Conservation (phyloP, 2,888 invertebrate genomes). For the Biston betularia region DNA sequence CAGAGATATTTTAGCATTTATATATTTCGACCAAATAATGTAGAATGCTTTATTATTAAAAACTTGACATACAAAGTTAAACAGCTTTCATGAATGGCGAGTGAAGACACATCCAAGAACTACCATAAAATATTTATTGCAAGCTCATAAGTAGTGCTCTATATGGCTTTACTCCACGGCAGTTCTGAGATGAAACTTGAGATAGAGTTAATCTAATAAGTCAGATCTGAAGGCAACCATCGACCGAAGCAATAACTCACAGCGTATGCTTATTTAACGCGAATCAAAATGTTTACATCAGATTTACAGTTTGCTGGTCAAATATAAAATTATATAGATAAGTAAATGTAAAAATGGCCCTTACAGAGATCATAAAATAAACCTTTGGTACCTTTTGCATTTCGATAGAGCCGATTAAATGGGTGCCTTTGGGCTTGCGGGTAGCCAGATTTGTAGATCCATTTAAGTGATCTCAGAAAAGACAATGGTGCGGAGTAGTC, state of each 20-base stretch:
- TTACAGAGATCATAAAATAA: no score
- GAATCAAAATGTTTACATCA: not conserved
- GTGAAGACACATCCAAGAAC: constrained; percentile 20
- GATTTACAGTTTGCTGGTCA: not conserved
- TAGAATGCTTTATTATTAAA: not conserved
- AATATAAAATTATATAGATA: not conserved
- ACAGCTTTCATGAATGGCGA: not conserved
- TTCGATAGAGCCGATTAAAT: no score
- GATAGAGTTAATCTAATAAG: constrained; percentile 85
- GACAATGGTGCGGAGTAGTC: no score
- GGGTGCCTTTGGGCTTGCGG: no score
- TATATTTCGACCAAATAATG: no score
- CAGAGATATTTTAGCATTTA: no score
- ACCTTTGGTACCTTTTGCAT: no score
- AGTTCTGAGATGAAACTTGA: constrained; percentile 72
- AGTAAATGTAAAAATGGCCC: no score
- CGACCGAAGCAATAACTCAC: constrained; percentile 80
- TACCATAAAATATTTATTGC: constrained; percentile 70
- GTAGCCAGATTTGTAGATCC: no score
- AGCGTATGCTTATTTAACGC: not conserved
- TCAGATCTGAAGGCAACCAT: constrained; percentile 82
- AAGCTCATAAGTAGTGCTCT: constrained; percentile 68
- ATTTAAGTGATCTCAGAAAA: no score
- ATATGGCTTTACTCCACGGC: constrained; percentile 55
- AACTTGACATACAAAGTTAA: not conserved